Evolutionary conservation across 1,140 invertebrate genomes (phyloP).

Genomic region (Forficula auricularia): DNA sequence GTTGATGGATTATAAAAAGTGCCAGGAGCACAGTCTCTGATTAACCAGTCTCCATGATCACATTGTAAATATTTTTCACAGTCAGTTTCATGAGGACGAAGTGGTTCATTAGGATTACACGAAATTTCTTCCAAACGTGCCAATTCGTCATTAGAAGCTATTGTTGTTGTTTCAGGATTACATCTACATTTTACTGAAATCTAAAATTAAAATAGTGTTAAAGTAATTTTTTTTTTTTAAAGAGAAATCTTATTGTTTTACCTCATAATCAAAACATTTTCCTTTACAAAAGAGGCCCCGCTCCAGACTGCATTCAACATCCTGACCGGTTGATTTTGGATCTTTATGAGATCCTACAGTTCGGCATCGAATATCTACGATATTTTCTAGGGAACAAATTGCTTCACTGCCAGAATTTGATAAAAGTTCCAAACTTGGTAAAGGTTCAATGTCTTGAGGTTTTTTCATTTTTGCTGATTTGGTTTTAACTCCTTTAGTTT

Average conservation of each 20-base stretch:
- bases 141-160: no score
- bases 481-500: no score
- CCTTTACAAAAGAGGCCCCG: conserved; percentile 46
- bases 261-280: conserved; percentile 50
- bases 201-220: no score
- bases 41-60: conserved; percentile 27
- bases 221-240: no score
- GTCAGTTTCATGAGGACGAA: conserved; percentile 30
- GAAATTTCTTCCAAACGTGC: conserved; percentile 12
- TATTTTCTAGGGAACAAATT: conserved; percentile 37
- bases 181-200: no score
- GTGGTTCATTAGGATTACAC: conserved; percentile 26
- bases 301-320: conserved; percentile 54
- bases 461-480: no score
- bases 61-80: conserved; percentile 44
- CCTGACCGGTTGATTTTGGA: conserved; percentile 46
- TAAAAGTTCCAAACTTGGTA: conserved; percentile 18
- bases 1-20: conserved; percentile 41
- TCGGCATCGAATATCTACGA: conserved; percentile 56
- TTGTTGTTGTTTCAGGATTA: no score
- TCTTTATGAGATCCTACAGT: conserved; percentile 38
- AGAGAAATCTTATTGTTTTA: no score
- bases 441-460: conserved; percentile 5
- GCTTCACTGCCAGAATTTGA: conserved; percentile 12
- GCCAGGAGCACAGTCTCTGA: conserved; percentile 35